These are phyloP conservation scores for Araneus ventricosus DNA, from an alignment of 1,140 invertebrate genomes.

Conservation along the genomic window DNA sequence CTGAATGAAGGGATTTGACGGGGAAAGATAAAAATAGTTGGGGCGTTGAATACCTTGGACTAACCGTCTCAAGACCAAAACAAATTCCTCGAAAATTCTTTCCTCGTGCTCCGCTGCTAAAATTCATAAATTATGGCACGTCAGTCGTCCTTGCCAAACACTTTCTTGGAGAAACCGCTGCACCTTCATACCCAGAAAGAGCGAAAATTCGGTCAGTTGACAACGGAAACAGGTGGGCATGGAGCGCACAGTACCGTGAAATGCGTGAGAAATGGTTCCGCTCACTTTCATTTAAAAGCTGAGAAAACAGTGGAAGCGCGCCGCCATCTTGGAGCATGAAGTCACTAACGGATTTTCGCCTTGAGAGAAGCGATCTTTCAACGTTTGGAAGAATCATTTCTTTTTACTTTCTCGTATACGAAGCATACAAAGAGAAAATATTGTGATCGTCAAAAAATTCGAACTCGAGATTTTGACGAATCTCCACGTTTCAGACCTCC, in stretches of 20 bases:
- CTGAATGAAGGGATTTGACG: too few relatives aligned
- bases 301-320: background rate
- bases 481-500: too few relatives aligned
- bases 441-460: too few relatives aligned
- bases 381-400: too few relatives aligned
- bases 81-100: too few relatives aligned
- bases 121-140: background rate
- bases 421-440: too few relatives aligned
- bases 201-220: background rate
- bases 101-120: background rate
- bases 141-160: background rate
- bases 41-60: too few relatives aligned
- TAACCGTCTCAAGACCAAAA: background rate
- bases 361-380: background rate
- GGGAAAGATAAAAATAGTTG: too few relatives aligned
- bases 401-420: too few relatives aligned
- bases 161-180: background rate
- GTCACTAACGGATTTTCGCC: too few relatives aligned
- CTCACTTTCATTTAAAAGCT: background rate
- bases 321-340: background rate
- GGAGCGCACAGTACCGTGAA: conserved; percentile 12
- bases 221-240: conserved; percentile 44
- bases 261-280: conserved; percentile 30
- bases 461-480: too few relatives aligned
- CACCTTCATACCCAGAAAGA: background rate